Evolutionary conservation across 2,113 vertebrate species (phyloP).

Genomic region (Abramis brama): DNA sequence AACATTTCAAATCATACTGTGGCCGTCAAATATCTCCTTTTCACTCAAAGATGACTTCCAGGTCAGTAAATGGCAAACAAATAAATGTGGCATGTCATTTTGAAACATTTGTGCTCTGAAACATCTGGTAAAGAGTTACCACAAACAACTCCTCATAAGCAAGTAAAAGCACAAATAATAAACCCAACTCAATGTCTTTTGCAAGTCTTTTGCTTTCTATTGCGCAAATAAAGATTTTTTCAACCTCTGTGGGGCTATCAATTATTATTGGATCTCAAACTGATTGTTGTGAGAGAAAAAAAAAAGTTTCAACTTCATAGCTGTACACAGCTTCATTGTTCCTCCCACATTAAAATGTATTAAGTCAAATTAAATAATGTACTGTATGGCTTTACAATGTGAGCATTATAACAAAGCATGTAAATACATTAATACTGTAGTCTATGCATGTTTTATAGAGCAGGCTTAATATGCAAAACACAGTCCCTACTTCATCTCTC

Average conservation of each 20-base stretch:
- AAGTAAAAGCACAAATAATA: not conserved
- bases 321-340: too few species aligned
- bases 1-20: not conserved
- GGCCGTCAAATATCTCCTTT: not conserved
- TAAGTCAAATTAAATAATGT: not conserved
- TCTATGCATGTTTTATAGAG: not conserved
- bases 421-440: not conserved
- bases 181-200: not conserved
- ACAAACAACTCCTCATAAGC: not conserved
- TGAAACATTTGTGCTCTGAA: not conserved
- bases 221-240: not conserved
- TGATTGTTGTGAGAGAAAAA: not conserved
- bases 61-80: not conserved
- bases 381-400: not conserved
- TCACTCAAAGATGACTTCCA: not conserved
- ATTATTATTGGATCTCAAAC: not conserved
- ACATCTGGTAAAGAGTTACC: not conserved
- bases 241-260: not conserved
- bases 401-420: too few species aligned
- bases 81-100: not conserved
- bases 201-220: not conserved
- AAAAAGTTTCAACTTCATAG: too few species aligned
- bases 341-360: not conserved
- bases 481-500: not conserved
- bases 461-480: not conserved